These are phyloP conservation scores for Bos taurus DNA, from an alignment of 2,113 vertebrate species.

Conservation along the genomic window DNA sequence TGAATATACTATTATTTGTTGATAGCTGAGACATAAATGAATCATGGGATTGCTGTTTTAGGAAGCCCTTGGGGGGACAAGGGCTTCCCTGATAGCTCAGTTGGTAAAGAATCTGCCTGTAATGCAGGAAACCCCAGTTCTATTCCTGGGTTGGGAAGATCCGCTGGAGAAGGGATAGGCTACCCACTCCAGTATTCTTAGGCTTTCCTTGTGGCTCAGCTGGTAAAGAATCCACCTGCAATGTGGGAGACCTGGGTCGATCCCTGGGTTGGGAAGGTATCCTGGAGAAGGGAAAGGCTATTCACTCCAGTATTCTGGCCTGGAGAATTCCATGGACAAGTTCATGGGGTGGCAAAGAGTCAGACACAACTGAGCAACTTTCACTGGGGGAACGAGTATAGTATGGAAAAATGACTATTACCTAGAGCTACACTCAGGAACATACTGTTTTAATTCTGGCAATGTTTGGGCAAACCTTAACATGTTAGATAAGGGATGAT, in stretches of 20 bases:
- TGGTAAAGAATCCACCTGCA: background rate
- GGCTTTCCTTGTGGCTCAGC: background rate
- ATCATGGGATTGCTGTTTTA: background rate
- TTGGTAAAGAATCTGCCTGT: background rate
- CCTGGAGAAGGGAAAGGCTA: background rate
- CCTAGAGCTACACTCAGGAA: background rate
- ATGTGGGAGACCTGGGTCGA: background rate
- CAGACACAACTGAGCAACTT: rapidly evolving
- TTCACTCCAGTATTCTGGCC: background rate
- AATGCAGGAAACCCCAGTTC: background rate
- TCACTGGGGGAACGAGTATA: background rate
- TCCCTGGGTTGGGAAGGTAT: background rate
- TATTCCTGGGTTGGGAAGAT: background rate
- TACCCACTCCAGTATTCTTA: background rate
- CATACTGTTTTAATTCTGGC: background rate
- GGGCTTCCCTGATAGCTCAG: background rate
- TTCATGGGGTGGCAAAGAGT: background rate
- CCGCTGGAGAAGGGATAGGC: background rate
- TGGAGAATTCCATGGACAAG: background rate
- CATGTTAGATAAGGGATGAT: background rate
- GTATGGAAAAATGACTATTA: background rate
- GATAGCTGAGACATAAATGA: background rate
- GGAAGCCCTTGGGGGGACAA: background rate
- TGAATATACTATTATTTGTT: background rate
- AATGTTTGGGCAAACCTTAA: background rate